Conservation (phyloP, 2,888 invertebrate species). For the Papilio elwesi region DNA sequence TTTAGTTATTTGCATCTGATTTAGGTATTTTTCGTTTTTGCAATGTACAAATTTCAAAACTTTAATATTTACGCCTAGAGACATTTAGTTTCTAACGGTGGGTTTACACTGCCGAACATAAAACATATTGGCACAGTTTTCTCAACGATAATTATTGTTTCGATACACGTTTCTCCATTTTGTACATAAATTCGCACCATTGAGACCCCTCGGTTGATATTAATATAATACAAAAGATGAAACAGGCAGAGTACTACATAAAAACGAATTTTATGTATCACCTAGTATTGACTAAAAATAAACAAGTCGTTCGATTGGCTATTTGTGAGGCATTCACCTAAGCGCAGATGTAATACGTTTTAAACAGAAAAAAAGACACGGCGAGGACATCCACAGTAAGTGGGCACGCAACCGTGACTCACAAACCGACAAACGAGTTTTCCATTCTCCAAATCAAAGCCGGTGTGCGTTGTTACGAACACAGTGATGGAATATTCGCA, state of each 20-base stretch:
- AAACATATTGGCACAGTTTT: too few relatives aligned
- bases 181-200: too few relatives aligned
- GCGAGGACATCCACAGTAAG: conserved; percentile 34
- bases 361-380: conserved; percentile 20
- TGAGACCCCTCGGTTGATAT: too few relatives aligned
- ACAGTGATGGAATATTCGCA: conserved; percentile 1
- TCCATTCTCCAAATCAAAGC: conserved; percentile 37
- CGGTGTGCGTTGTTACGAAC: conserved; percentile 10
- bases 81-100: too few relatives aligned
- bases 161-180: too few relatives aligned
- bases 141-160: too few relatives aligned
- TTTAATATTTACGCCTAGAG: too few relatives aligned
- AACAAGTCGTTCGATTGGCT: not conserved
- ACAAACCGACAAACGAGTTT: conserved; percentile 34
- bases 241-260: not conserved
- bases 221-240: too few relatives aligned
- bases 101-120: too few relatives aligned
- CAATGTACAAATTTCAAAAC: too few relatives aligned
- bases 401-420: conserved; percentile 36
- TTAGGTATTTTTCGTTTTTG: too few relatives aligned
- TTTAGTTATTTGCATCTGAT: too few relatives aligned
- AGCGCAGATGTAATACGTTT: conserved; percentile 15
- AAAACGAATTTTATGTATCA: not conserved
- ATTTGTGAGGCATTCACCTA: not conserved
- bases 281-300: not conserved